Conservation (phyloP, 2,888 invertebrate species). For the Meta bourneti region DNA sequence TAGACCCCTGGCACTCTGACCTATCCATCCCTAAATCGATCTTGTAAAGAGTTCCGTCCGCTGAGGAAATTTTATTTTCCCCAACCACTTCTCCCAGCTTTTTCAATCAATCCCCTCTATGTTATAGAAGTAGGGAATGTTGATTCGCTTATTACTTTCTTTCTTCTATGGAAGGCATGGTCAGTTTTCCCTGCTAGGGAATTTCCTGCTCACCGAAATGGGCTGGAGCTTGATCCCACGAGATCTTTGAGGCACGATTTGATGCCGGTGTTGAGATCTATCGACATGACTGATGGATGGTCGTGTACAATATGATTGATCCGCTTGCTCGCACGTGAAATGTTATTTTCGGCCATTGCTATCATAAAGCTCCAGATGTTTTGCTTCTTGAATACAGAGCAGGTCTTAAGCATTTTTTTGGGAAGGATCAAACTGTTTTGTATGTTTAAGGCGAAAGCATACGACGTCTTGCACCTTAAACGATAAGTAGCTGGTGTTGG, state of each 20-base stretch:
- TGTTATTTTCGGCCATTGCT: not conserved
- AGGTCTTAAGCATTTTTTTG: too few species aligned
- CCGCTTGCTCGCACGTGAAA: slow-evolving; percentile 23
- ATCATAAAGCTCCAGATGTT: not conserved
- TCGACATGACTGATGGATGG: slow-evolving; percentile 42
- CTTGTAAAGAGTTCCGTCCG: slow-evolving; percentile 47
- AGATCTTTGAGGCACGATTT: slow-evolving; percentile 9
- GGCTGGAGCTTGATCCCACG: not conserved
- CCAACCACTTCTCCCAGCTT: slow-evolving; percentile 11
- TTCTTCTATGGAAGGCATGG: not conserved
- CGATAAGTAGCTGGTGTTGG: too few species aligned
- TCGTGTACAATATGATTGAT: slow-evolving; percentile 7
- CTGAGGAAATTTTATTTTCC: slow-evolving; percentile 47
- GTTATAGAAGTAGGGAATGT: slow-evolving; percentile 36
- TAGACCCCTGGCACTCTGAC: slow-evolving; percentile 51
- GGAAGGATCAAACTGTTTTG: too few species aligned
- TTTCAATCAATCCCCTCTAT: slow-evolving; percentile 50
- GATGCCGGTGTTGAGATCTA: slow-evolving; percentile 21
- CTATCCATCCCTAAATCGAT: slow-evolving; percentile 53
- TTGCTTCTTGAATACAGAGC: too few species aligned
- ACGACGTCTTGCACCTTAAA: too few species aligned
- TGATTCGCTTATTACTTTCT: slow-evolving; percentile 55
- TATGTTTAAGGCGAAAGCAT: too few species aligned
- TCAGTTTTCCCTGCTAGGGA: slow-evolving; percentile 32
- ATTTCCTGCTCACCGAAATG: slow-evolving; percentile 28